A percentile compares a stretch with the other conserved stretches of the same genome.
These are phyloP conservation scores for Melanostoma scalare DNA, from an alignment of 2,888 invertebrate genomes.

Conservation along the genomic window DNA sequence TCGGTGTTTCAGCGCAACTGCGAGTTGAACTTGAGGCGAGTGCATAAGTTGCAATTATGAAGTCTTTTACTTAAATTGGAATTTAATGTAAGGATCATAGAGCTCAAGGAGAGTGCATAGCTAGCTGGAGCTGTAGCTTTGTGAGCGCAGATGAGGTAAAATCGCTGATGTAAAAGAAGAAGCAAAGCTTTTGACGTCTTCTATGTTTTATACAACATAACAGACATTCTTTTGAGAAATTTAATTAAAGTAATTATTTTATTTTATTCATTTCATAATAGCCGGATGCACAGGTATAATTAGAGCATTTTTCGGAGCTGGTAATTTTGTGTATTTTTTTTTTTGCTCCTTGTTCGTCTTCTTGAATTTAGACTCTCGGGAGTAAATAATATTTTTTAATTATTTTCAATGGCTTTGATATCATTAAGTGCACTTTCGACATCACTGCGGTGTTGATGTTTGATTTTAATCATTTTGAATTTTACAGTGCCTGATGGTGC, in stretches of 20 bases:
- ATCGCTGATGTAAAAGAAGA: slow-evolving; percentile 12
- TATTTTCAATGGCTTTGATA: slow-evolving; percentile 30
- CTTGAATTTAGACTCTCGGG: neutral
- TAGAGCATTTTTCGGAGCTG: slow-evolving; percentile 36
- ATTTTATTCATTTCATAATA: slow-evolving; percentile 26
- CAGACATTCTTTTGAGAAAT: slow-evolving; percentile 50
- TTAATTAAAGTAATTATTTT: slow-evolving; percentile 65
- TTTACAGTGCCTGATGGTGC: too few relatives aligned
- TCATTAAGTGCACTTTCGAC: neutral
- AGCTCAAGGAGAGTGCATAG: slow-evolving; percentile 32
- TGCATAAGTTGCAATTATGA: slow-evolving; percentile 71
- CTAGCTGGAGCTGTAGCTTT: neutral
- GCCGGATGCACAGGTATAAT: slow-evolving; percentile 47
- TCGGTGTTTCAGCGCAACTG: neutral
- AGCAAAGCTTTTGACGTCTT: slow-evolving; percentile 23
- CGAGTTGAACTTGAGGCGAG: slow-evolving; percentile 63
- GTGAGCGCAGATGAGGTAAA: neutral
- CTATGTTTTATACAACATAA: slow-evolving; percentile 31
- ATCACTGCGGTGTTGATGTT: slow-evolving; percentile 20
- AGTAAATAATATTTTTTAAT: slow-evolving; percentile 20
- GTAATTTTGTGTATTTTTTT: neutral
- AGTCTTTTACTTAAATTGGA: slow-evolving; percentile 72
- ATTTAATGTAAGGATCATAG: slow-evolving; percentile 72
- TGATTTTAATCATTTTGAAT: neutral
- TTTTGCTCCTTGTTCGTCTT: neutral